Base-by-base conservation (phyloP, 2,113 vertebrate genomes). In the Hemiprocne comata region DNA sequence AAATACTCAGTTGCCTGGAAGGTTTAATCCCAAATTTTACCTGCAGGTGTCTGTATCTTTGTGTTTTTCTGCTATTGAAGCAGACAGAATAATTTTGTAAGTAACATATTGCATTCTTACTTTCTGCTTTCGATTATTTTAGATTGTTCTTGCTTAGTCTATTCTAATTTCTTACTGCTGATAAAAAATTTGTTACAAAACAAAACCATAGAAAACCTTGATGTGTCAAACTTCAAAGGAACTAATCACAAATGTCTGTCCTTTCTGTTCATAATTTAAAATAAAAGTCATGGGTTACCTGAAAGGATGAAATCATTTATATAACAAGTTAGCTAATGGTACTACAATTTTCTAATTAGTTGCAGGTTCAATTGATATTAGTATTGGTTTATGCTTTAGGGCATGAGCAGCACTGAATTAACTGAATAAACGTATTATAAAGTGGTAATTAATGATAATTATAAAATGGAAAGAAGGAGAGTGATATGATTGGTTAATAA, bases 381-480 rank as follows among this genome's bases (percentile, higher is more conserved):
- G 76, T 88, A 96, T 94, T 97, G 90, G 89, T 96, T 95, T 96
- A 92, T 89, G 93, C 87, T 96, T 97, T 85, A 92, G 97, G 97
- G 93, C 93, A 97, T 88, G 96, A 96, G 95, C 96, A 94, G 69
- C 76, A 87, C 80, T 96, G 91, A 98, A 93, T 98, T 97, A 98
- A 97, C 94, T 95, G 97, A 98, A 97, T 98, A 98, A 98, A 97
- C 96, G 96, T 95, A 97, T 97, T 98, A 97, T 95, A 97, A 95
- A 97, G 76, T 92, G 96, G 90, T 96, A 98, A 98, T 98, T 98
- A 97, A 93, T 95, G 90, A 86, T 97, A 98, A 97, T 98, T 98
- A 97, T 96, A 96, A 97, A 97, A 90, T 90, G 84, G 92, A 96
- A 95, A 97, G 96, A 85, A 85, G 93, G 86, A 97, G 94, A 96